Evolutionary conservation across 2,113 vertebrate species (phyloP).

Genomic region (Aegithalos caudatus): DNA sequence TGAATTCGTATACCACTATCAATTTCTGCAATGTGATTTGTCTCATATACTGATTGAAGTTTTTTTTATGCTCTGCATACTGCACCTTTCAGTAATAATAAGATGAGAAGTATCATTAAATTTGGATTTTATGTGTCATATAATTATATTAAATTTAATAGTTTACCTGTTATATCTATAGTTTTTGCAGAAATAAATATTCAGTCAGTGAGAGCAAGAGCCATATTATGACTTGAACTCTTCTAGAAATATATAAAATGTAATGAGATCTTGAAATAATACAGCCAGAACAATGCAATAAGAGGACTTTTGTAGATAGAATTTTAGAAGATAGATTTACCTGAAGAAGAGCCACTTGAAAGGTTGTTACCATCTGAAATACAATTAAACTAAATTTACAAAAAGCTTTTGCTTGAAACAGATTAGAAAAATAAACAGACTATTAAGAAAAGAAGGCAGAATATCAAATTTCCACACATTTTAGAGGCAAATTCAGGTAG

Average conservation of each 20-base stretch:
- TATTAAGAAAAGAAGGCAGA: not conserved
- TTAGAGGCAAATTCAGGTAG: not conserved
- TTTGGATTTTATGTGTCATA: constrained; percentile 13
- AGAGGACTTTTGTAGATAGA: constrained; percentile 15
- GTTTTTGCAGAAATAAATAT: constrained; percentile 28
- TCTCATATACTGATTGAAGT: not conserved
- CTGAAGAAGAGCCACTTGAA: constrained; percentile 70
- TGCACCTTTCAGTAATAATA: not conserved
- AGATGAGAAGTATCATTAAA: not conserved
- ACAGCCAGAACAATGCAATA: constrained; percentile 41
- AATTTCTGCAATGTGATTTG: not conserved
- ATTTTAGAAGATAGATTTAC: constrained; percentile 64
- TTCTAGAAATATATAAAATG: constrained; percentile 15
- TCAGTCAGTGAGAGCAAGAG: not conserved
- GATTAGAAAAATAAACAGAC: not conserved
- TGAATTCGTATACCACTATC: not conserved
- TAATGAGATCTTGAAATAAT: constrained; percentile 53
- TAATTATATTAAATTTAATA: constrained; percentile 29
- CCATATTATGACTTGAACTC: not conserved
- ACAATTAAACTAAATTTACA: constrained; percentile 69
- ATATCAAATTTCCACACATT: not conserved
- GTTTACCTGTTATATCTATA: constrained; percentile 1
- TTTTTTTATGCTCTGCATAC: not conserved
- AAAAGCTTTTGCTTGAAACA: constrained; percentile 26
- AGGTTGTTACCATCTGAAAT: constrained; percentile 71